Evolutionary conservation across 2,888 invertebrate genomes (phyloP), one percentile per base, ranked within the genome.

Genomic region (Ceraclea dissimilis): DNA sequence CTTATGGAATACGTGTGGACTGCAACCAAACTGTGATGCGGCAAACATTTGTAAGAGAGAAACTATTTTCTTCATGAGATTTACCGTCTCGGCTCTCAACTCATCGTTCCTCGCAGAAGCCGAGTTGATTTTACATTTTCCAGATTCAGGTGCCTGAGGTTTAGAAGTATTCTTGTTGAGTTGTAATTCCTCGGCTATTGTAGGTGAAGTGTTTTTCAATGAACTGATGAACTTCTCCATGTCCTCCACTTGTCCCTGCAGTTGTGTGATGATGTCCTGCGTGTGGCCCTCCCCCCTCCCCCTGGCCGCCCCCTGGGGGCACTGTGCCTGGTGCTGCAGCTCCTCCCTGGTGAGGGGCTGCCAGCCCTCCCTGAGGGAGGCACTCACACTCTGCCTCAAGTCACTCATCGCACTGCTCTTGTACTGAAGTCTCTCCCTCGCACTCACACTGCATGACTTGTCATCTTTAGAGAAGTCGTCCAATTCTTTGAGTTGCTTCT

Each of bases 191-290:
- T 2, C 70, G 74, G 66, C 74, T 75, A 31, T 74, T 64, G 75
- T 75, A 71, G 66, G 85, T 1, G 78, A 72, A 65, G 88, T 88
- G 63, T 87, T 88, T 79, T 99, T 98, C 66, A 99, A 80, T 67
- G 96, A 88, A 65, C 90, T 86, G 64, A 99, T 96, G 69, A 98
- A 99, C 63, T 96, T 84, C 71, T 99, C 98, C 72, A 99, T 81
- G 73, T 99, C 99, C 46, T 89, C 86, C 54, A 99, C 93, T 75
- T 99, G 98, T 1, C 94, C 93, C 73, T 97, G 96, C 18, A 99
- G 76, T 72, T 99, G 98, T 48, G 83, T 82, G 18, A 99, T 95
- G 17, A 99, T 79, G 71, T 97, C 95, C 34, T 54, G 54, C 8
- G 57, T 51, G 34, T 60, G 50, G 2, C 20, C 19, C 11, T 46